These are phyloP conservation scores for Melanotaenia maccullochi DNA, from an alignment of 2,797 vertebrate species.

Conservation along the genomic window DNA sequence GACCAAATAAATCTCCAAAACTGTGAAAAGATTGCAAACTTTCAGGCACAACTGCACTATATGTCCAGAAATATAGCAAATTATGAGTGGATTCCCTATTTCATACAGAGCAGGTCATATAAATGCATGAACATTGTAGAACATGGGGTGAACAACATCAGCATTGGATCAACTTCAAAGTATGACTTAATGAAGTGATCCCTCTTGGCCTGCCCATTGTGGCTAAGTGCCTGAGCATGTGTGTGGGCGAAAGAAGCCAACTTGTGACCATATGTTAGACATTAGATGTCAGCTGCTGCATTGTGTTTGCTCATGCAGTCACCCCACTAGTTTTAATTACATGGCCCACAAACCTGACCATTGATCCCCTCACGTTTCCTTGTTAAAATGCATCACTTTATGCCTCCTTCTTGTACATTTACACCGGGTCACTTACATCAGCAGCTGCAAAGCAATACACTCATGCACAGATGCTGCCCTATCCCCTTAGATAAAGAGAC, in stretches of 20 bases:
- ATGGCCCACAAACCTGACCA: conserved; percentile 66
- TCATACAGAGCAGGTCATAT: neutral
- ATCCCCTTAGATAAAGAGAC: neutral
- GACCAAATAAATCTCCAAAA: neutral
- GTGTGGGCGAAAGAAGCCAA: conserved; percentile 43
- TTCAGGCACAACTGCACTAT: neutral
- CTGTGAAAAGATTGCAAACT: neutral
- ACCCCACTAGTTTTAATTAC: conserved; percentile 71
- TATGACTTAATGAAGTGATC: conserved; percentile 26
- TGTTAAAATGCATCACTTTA: conserved; percentile 52
- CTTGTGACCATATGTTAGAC: conserved; percentile 67
- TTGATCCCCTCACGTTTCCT: conserved; percentile 69
- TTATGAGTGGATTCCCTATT: neutral
- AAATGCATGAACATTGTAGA: neutral
- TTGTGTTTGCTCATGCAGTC: conserved; percentile 62
- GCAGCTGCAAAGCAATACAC: conserved; percentile 54
- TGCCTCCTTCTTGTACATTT: conserved; percentile 31
- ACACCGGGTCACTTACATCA: conserved; percentile 52
- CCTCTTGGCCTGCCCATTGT: conserved; percentile 17
- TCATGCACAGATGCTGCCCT: neutral
- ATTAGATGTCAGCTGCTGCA: conserved; percentile 74
- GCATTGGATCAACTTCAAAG: neutral
- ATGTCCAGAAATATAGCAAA: neutral
- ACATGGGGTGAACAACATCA: neutral
- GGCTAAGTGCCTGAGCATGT: conserved; percentile 28